A percentile compares a stretch with the other conserved stretches of the same genome.
Conservation (phyloP, 2,113 vertebrate genomes). For the Raja brachyura region DNA sequence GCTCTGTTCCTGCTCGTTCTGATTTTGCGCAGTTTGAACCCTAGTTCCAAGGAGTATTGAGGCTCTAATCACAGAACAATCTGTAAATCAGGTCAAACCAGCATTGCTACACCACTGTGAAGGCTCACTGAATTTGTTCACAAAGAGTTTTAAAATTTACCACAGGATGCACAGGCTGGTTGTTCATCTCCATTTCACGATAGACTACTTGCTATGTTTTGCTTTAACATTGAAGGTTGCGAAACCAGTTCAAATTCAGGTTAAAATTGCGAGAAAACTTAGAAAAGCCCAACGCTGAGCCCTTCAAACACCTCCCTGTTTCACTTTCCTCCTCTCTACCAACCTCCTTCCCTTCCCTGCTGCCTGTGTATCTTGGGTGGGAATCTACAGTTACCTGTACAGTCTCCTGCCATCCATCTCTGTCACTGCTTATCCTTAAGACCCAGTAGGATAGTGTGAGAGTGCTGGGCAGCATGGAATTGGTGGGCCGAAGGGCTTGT, state of each 20-base stretch:
- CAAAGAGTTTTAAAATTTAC: not conserved
- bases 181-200: not conserved
- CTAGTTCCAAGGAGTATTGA: not conserved
- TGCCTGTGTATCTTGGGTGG: not conserved
- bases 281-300: not conserved
- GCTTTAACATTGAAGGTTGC: not conserved
- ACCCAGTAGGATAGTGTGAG: too few species aligned
- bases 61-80: not conserved
- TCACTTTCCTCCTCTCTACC: not conserved
- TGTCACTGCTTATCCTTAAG: not conserved
- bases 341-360: not conserved
- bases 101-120: not conserved
- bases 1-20: not conserved
- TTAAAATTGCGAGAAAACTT: not conserved
- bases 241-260: not conserved
- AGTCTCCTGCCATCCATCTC: not conserved
- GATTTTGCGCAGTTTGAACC: not conserved
- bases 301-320: not conserved
- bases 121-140: not conserved
- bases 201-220: not conserved
- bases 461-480: too few species aligned
- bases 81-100: not conserved
- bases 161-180: too few species aligned
- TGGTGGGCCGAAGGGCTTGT: too few species aligned
- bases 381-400: not conserved